Conservation (phyloP, 2,888 invertebrate genomes). For the Prenolepis imparis region DNA sequence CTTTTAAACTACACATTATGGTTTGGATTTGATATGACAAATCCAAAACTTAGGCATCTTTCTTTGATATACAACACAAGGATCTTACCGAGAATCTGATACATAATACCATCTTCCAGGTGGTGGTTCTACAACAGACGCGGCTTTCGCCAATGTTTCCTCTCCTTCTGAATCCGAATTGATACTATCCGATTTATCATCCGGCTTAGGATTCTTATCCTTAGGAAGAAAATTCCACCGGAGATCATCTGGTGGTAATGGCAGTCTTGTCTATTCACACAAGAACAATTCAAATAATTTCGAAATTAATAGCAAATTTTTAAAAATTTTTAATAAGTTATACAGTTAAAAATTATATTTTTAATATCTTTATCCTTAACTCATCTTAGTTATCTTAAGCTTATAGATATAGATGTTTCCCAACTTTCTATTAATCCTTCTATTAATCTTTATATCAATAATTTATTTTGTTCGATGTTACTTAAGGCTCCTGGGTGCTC, state of each 20-base stretch:
- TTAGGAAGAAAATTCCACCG: constrained; percentile 92
- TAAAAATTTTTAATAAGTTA: background rate
- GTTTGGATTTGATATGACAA: background rate
- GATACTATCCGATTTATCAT: constrained; percentile 76
- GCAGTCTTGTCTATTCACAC: constrained; percentile 86
- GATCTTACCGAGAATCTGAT: constrained; percentile 92
- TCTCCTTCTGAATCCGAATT: constrained; percentile 86
- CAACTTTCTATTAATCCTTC: no score
- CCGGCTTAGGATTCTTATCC: constrained; percentile 81
- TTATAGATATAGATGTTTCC: no score
- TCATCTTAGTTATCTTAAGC: no score
- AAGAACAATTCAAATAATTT: background rate
- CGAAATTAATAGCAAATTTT: background rate
- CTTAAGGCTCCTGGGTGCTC: no score
- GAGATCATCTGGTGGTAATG: constrained; percentile 89
- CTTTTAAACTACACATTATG: background rate
- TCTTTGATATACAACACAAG: background rate
- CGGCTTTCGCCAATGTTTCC: constrained; percentile 83
- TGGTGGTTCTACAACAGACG: constrained; percentile 87
- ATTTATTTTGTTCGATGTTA: no score
- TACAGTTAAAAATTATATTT: background rate
- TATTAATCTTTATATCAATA: no score
- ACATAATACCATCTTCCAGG: constrained; percentile 97
- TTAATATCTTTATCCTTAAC: background rate
- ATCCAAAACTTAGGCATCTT: background rate